Conservation (phyloP, 2,113 vertebrate genomes). For the Etheostoma spectabile region DNA sequence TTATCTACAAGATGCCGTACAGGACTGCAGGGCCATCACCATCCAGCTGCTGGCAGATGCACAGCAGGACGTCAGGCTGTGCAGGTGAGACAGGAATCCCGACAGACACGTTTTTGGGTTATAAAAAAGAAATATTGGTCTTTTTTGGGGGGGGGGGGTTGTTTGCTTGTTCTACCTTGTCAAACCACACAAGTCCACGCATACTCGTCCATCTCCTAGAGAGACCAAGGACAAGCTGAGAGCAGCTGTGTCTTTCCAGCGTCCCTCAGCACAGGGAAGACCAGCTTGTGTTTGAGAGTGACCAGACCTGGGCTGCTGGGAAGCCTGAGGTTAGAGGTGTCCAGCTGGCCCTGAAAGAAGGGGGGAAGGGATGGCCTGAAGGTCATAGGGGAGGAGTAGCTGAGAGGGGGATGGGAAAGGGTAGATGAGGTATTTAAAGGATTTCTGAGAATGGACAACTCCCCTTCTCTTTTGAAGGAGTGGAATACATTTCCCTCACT, state of each 20-base stretch:
- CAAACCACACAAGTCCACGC: slow-evolving; percentile 36
- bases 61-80: slow-evolving; percentile 96
- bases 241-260: slow-evolving; percentile 56
- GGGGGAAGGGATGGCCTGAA: slow-evolving; percentile 60
- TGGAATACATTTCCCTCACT: slow-evolving; percentile 55
- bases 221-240: neutral
- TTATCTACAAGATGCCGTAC: slow-evolving; percentile 98
- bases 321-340: slow-evolving; percentile 72
- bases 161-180: neutral
- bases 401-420: slow-evolving; percentile 59
- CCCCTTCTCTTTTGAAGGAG: slow-evolving; percentile 62
- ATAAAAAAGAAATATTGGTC: neutral
- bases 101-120: neutral
- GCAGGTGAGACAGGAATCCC: slow-evolving; percentile 85
- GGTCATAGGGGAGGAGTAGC: slow-evolving; percentile 75
- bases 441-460: slow-evolving; percentile 74
- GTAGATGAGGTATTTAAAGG: slow-evolving; percentile 78
- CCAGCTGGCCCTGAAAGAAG: slow-evolving; percentile 77
- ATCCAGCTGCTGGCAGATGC: slow-evolving; percentile 96
- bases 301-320: slow-evolving; percentile 58
- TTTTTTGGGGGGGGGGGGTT: no score
- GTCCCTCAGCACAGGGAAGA: slow-evolving; percentile 4
- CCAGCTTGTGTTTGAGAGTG: slow-evolving; percentile 68
- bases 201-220: slow-evolving; percentile 30
- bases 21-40: slow-evolving; percentile 94